Evolutionary conservation across 2,113 vertebrate species (phyloP).

Genomic region (Zosterops pallidus): DNA sequence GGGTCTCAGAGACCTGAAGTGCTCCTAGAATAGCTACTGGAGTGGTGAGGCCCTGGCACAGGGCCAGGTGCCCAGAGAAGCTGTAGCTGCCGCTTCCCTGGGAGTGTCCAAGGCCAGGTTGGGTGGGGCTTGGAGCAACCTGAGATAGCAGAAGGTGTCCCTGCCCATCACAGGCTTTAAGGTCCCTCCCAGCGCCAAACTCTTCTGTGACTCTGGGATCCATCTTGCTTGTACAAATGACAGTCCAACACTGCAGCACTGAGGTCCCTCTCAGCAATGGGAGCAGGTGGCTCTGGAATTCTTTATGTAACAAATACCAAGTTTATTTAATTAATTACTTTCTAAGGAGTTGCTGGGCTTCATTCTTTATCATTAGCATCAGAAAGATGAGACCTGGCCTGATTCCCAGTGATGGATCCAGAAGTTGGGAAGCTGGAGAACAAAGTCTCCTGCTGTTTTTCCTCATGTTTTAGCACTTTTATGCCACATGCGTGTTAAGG

Average conservation of each 20-base stretch:
- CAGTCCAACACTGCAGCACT: neutral
- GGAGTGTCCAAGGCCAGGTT: rapidly evolving
- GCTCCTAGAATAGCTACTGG: neutral
- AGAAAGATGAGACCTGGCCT: neutral
- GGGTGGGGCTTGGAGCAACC: rapidly evolving
- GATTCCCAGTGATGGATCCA: neutral
- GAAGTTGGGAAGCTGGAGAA: neutral
- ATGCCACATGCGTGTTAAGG: neutral
- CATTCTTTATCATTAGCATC: neutral
- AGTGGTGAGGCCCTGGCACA: neutral
- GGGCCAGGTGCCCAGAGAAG: neutral
- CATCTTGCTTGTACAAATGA: neutral
- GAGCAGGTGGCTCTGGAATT: neutral
- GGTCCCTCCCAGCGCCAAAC: neutral
- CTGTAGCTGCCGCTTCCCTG: neutral
- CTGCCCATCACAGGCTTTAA: neutral
- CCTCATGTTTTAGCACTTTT: neutral
- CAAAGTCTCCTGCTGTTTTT: neutral
- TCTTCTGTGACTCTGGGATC: neutral
- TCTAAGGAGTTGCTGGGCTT: neutral
- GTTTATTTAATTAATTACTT: neutral
- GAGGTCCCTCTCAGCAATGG: neutral
- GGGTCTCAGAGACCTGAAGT: neutral
- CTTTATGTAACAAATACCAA: neutral
- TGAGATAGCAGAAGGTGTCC: neutral